phyloP scores from a whole-genome alignment of 2,888 invertebrate species.

The Erebia palarica region DNA sequence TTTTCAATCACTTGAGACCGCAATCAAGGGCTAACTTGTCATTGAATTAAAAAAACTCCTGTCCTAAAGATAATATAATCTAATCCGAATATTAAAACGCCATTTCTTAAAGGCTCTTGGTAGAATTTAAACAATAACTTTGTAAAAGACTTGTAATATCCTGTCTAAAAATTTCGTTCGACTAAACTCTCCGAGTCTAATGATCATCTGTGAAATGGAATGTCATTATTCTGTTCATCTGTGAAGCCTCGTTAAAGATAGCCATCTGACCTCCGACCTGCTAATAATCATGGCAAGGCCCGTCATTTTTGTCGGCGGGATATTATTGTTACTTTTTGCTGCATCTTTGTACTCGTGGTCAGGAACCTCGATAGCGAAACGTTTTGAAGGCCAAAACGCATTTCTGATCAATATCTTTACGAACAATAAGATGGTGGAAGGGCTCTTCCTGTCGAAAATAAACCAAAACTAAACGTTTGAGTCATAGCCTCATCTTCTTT shows the following conservation, averaged over 20 bases:
- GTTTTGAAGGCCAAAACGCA: constrained; percentile 22
- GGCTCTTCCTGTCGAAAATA: constrained; percentile 14
- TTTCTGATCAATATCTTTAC: constrained; percentile 17
- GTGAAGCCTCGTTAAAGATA: constrained; percentile 51
- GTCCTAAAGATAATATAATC: not conserved
- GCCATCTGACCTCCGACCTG: constrained; percentile 72
- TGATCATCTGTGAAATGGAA: constrained; percentile 40
- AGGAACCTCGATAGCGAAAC: constrained; percentile 31
- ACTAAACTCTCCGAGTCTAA: constrained; percentile 23
- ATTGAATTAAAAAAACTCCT: too few relatives aligned
- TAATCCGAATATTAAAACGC: not conserved
- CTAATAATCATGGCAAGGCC: constrained; percentile 70
- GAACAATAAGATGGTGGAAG: constrained; percentile 20
- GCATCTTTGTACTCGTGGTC: constrained; percentile 50
- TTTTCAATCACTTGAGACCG: too few relatives aligned
- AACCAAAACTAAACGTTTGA: not conserved
- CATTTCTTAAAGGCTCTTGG: not conserved
- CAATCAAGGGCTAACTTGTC: too few relatives aligned
- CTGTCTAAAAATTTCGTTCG: constrained; percentile 16
- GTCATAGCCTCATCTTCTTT: not conserved
- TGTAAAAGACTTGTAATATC: not conserved
- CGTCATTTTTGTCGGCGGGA: constrained; percentile 57
- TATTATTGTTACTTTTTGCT: constrained; percentile 61
- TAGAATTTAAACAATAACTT: not conserved
- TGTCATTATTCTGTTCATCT: constrained; percentile 42